These are phyloP conservation scores for Acropternis orthonyx DNA, from an alignment of 2,797 vertebrate genomes.

Conservation along the genomic window DNA sequence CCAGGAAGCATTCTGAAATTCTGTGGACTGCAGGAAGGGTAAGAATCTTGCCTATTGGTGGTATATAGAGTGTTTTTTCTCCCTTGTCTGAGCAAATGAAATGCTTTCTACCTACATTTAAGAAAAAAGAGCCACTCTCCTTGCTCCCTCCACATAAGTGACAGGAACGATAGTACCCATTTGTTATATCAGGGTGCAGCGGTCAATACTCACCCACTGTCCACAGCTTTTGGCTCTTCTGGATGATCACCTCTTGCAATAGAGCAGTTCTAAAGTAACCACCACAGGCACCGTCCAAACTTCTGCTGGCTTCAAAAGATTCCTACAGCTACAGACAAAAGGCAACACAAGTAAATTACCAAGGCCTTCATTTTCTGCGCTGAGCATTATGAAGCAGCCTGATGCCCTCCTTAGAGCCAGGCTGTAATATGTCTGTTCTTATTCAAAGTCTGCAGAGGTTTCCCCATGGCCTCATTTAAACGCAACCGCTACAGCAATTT, in stretches of 20 bases:
- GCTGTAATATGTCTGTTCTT: not conserved
- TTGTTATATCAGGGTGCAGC: not conserved
- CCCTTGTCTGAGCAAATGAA: not conserved
- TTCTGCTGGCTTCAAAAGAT: not conserved
- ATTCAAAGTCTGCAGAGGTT: not conserved
- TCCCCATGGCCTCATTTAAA: not conserved
- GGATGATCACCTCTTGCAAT: not conserved
- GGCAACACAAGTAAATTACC: not conserved
- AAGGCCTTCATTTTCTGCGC: not conserved
- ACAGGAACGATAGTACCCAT: not conserved
- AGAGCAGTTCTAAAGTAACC: not conserved
- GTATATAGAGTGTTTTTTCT: not conserved
- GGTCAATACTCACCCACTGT: not conserved
- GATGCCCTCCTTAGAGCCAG: not conserved
- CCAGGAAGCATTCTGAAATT: not conserved
- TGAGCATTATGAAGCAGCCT: not conserved
- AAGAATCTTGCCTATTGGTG: not conserved
- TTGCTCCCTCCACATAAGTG: not conserved
- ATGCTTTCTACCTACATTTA: not conserved
- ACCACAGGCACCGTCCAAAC: fast-evolving
- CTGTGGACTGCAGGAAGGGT: not conserved
- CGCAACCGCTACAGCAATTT: not conserved
- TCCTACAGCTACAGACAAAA: not conserved
- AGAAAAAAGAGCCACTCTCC: not conserved
- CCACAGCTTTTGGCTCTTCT: not conserved